Conservation (phyloP, 2,113 vertebrate species). For the Sturnira hondurensis region DNA sequence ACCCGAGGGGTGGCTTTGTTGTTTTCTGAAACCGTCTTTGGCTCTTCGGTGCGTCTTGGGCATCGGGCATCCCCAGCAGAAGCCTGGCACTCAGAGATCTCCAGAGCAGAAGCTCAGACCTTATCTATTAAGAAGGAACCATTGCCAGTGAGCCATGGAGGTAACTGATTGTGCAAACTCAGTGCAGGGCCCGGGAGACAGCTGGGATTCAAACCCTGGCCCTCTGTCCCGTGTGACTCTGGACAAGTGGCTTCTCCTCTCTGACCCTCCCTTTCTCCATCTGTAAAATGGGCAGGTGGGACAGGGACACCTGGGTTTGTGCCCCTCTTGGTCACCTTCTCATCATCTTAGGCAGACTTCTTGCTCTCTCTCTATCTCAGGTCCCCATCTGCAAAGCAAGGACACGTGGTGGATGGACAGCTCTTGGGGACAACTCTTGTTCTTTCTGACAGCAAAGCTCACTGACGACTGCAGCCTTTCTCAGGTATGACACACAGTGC, state of each 20-base stretch:
- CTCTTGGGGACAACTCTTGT: no score
- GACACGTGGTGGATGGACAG: not conserved
- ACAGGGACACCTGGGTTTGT: not conserved
- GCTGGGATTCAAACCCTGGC: fast-evolving
- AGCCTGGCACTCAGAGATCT: not conserved
- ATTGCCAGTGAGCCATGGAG: fast-evolving
- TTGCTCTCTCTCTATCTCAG: not conserved
- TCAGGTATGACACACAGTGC: not conserved
- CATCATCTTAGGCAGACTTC: not conserved
- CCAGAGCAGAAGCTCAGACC: not conserved
- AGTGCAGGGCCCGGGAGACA: not conserved
- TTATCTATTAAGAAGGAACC: not conserved
- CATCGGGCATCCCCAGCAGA: not conserved
- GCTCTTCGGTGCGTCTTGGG: not conserved
- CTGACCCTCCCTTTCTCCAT: not conserved
- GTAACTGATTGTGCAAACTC: fast-evolving
- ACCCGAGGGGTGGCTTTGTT: no score
- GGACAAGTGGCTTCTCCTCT: not conserved
- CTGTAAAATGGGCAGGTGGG: not conserved
- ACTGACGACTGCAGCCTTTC: not conserved
- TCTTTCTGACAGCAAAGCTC: not conserved
- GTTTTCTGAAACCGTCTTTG: not conserved
- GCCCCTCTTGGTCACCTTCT: not conserved
- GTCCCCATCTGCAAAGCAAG: not conserved
- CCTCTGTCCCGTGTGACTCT: not conserved